Conservation (phyloP, 2,113 vertebrate genomes). For the Ptilonorhynchus violaceus region DNA sequence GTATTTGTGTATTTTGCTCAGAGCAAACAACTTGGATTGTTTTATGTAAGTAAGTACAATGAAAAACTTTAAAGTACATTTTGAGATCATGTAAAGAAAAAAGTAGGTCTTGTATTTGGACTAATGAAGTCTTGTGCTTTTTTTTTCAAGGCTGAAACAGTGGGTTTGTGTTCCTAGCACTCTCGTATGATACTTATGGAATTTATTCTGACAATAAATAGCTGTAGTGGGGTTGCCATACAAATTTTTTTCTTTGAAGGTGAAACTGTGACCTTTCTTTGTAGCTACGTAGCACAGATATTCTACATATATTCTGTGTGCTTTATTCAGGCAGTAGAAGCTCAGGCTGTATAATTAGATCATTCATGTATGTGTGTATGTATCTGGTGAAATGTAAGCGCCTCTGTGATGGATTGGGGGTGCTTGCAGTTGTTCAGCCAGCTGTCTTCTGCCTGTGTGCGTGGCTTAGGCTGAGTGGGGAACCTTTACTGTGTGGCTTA, state of each 20-base stretch:
- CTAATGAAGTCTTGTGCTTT: neutral
- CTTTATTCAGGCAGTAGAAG: neutral
- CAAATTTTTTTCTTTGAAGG: neutral
- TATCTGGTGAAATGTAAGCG: neutral
- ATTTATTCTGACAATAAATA: neutral
- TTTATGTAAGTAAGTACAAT: neutral
- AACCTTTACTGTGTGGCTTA: neutral
- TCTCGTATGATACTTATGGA: neutral
- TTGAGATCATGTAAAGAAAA: neutral
- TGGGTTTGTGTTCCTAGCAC: neutral
- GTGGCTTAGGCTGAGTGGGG: neutral
- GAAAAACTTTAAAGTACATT: neutral
- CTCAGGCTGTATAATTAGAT: neutral
- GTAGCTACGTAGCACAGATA: neutral
- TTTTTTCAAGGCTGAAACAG: neutral
- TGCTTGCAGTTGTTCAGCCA: neutral
- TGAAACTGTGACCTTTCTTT: neutral
- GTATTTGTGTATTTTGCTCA: neutral
- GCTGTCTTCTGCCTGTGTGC: neutral
- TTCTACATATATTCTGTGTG: neutral
- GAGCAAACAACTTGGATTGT: neutral
- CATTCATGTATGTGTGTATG: neutral
- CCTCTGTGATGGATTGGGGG: neutral
- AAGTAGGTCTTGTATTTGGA: neutral
- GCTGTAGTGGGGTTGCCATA: neutral